A percentile compares a stretch with the other conserved stretches of the same genome.
Conservation (phyloP, 2,797 vertebrate genomes). For the Helicolenus hilgendorfi region DNA sequence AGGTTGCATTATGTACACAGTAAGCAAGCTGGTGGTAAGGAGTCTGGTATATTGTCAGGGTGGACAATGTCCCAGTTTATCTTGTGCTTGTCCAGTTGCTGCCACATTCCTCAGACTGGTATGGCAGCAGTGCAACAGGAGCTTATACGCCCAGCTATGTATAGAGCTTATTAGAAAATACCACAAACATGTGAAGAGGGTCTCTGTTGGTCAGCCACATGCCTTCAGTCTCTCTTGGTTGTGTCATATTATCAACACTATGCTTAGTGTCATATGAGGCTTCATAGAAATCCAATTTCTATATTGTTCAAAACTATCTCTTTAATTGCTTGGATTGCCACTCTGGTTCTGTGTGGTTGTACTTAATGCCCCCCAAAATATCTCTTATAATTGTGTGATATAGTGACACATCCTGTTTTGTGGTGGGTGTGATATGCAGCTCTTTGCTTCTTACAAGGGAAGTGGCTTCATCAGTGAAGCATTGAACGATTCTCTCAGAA, state of each 20-base stretch:
- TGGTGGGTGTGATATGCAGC: not conserved
- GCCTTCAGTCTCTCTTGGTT: not conserved
- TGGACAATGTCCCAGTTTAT: slow-evolving; percentile 33
- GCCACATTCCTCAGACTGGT: slow-evolving; percentile 81
- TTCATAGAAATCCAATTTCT: not conserved
- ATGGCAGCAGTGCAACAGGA: slow-evolving; percentile 44
- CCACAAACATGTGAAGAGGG: not conserved
- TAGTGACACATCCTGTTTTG: slow-evolving; percentile 4
- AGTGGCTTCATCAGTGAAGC: not conserved
- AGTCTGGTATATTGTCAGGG: not conserved
- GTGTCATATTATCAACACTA: not conserved
- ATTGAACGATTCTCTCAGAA: not conserved
- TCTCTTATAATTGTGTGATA: not conserved
- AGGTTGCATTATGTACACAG: not conserved
- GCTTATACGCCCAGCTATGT: slow-evolving; percentile 46
- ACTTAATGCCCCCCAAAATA: not conserved
- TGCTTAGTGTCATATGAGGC: not conserved
- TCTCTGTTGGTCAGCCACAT: not conserved
- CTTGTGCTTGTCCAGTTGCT: slow-evolving; percentile 69
- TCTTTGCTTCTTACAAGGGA: not conserved
- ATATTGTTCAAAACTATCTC: not conserved
- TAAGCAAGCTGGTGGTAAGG: not conserved
- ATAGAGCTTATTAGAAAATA: slow-evolving; percentile 65
- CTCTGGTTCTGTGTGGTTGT: not conserved
- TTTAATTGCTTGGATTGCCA: not conserved